Base-by-base conservation (phyloP, 2,888 invertebrate genomes). In the Sarcophaga rosellei region DNA sequence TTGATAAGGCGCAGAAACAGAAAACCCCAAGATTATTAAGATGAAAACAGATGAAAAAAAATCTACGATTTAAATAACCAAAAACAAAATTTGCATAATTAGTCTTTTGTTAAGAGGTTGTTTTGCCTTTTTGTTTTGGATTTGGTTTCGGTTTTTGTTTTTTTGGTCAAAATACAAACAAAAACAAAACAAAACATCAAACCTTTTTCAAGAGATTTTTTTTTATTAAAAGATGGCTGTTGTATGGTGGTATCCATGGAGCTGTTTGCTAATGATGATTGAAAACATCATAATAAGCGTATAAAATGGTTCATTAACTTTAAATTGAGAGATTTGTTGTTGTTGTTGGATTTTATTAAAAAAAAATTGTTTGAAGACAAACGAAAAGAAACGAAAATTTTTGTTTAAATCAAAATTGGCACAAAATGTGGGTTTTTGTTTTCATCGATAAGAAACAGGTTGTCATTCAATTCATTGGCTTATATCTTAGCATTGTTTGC, bases 251-350 rank as follows among this genome's bases (percentile, higher is more conserved):
- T 35, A 35, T 35, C 35, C 35, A 35, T 35, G 8, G 53, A 53
- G 53, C 12, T n/a, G 20, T 62, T 15, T 21, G 47, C 45, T 73
- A n/a, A 47, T 45, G 23, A 57, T 85, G 77, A 65, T 75, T 77
- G 53, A 65, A 63, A 61, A 44, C 20, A 15, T 21, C 15, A 57
- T 66, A 21, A 62, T 69, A 53, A 20, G n/a, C 45, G 70, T 70
- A 45, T 69, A 63, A 79, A 72, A 76, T 79, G 78, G 62, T 79
- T 85, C 81, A 82, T 85, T 85, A 82, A 62, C 75, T 45, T 69
- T 35, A 68, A 73, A 75, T 35, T 57, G 11, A 44, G 23, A 68
- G 61, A 4, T 59, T 47, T 25, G 23, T 15, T 20, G 23, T 44
- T 17, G 35, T 35, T 35, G 35, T 10, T 10, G 35, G 10, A 8